A percentile compares a stretch with the other conserved stretches of the same genome.
phyloP scores from a whole-genome alignment of 2,888 invertebrate genomes.

The Tineola bisselliella region DNA sequence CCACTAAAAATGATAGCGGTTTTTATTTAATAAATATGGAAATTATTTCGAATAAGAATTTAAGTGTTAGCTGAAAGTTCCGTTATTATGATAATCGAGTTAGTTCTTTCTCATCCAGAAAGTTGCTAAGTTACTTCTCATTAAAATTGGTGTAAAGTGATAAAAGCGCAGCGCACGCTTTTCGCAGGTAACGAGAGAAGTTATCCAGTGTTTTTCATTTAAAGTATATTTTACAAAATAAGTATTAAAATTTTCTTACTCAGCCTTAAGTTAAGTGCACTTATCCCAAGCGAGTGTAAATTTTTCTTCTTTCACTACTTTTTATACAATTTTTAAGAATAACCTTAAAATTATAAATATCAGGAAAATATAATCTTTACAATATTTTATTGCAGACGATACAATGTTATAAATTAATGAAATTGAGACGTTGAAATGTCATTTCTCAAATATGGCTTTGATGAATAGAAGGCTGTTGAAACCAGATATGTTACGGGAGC shows the following conservation, averaged over 20 bases:
- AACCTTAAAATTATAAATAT: too few species aligned
- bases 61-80: not conserved
- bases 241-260: not conserved
- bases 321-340: too few species aligned
- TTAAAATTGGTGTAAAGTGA: not conserved
- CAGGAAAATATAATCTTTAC: too few species aligned
- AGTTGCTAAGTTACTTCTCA: not conserved
- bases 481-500: not conserved
- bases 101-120: not conserved
- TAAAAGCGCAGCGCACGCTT: not conserved
- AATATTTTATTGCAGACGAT: too few species aligned
- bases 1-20: too few species aligned
- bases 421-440: not conserved
- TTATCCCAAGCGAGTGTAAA: too few species aligned
- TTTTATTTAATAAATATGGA: too few species aligned
- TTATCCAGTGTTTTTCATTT: conserved; percentile 1
- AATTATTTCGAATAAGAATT: too few species aligned
- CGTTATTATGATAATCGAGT: not conserved
- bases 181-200: conserved; percentile 1
- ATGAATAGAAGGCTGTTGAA: not conserved
- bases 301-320: too few species aligned
- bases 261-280: not conserved
- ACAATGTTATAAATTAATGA: not conserved
- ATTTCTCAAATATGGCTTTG: not conserved
- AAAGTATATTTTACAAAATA: not conserved